Evolutionary conservation across 2,113 vertebrate genomes (phyloP).

Genomic region (Syrrhaptes paradoxus): DNA sequence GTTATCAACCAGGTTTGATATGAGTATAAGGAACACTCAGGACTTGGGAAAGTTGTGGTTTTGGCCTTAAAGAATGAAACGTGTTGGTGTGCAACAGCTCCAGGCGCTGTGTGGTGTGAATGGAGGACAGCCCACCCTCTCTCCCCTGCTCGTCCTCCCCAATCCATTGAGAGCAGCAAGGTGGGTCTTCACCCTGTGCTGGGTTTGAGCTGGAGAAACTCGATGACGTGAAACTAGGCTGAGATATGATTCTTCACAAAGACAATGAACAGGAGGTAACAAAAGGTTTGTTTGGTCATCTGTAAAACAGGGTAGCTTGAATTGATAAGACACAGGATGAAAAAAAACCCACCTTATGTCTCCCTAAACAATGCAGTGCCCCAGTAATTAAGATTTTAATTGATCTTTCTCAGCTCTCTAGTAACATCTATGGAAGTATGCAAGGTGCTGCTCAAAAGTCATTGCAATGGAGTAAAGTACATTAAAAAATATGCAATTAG

Average conservation of each 20-base stretch:
- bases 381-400: not conserved
- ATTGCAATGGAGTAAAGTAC: not conserved
- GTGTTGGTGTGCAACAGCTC: no score
- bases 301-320: not conserved
- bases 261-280: not conserved
- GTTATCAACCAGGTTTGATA: fast-evolving
- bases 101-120: not conserved
- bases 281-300: not conserved
- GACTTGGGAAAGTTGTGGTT: not conserved
- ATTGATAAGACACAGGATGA: not conserved
- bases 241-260: not conserved
- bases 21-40: fast-evolving
- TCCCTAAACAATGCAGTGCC: not conserved
- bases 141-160: not conserved
- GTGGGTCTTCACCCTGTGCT: not conserved
- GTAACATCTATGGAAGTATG: not conserved
- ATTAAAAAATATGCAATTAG: not conserved
- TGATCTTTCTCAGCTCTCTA: not conserved
- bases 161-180: not conserved
- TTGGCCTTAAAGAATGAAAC: not conserved
- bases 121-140: not conserved
- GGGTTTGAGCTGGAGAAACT: not conserved
- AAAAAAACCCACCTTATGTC: fast-evolving
- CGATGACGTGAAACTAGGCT: not conserved
- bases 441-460: not conserved